A percentile compares a stretch with the other conserved stretches of the same genome.
phyloP scores from a whole-genome alignment of 2,113 vertebrate genomes.

The Rattus norvegicus region DNA sequence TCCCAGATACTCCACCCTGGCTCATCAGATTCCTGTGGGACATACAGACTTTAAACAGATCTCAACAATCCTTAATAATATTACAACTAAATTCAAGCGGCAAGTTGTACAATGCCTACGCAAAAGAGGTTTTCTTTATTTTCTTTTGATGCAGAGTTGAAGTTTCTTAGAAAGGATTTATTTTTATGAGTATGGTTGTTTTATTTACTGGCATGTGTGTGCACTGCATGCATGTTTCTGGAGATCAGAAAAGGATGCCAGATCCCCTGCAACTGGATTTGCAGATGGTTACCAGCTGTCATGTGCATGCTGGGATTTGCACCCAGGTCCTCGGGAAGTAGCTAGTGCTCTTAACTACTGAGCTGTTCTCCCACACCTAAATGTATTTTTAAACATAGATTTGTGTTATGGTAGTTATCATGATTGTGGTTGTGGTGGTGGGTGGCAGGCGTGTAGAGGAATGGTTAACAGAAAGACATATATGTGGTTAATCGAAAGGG shows the following conservation, averaged over 20 bases:
- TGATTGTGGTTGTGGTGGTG: neutral
- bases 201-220: neutral
- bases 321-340: neutral
- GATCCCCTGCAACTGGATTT: neutral
- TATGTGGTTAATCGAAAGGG: too few species aligned
- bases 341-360: neutral
- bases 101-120: constrained; percentile 7
- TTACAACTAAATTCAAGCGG: constrained; percentile 56
- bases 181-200: neutral
- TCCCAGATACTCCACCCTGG: neutral
- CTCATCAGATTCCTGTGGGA: constrained; percentile 36
- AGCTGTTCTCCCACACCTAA: neutral
- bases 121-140: neutral
- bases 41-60: constrained; percentile 29
- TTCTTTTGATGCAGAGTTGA: neutral
- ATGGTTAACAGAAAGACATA: neutral
- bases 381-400: neutral
- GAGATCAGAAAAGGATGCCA: neutral
- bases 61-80: constrained; percentile 24
- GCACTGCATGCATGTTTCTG: neutral
- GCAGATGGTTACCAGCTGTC: neutral
- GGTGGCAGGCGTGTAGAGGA: too few species aligned
- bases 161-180: neutral
- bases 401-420: neutral
- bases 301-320: neutral